A percentile compares a stretch with the other conserved stretches of the same genome.
Evolutionary conservation across 2,888 invertebrate genomes (phyloP).

Genomic region (Metopia argyrocephala): DNA sequence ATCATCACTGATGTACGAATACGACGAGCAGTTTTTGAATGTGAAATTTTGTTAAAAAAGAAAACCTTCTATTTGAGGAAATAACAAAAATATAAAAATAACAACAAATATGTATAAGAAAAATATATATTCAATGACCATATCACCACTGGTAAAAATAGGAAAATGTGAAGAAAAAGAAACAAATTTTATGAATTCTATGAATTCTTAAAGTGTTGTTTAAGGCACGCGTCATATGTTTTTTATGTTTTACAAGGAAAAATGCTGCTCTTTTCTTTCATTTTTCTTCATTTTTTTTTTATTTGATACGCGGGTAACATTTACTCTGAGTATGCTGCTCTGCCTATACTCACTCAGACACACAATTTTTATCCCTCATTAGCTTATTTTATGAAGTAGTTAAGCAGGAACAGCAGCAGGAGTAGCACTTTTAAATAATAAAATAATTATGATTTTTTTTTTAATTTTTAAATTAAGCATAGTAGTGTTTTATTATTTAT

Average conservation of each 20-base stretch:
- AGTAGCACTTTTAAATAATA: neutral
- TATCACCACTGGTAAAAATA: no score
- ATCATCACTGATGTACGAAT: no score
- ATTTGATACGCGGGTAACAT: no score
- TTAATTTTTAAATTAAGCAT: neutral
- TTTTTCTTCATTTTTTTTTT: no score
- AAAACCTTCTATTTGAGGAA: neutral
- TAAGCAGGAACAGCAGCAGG: neutral
- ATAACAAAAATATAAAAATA: neutral
- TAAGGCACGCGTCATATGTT: constrained; percentile 60
- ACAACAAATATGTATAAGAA: neutral
- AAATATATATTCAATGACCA: neutral
- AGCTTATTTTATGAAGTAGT: no score
- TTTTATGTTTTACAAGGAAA: constrained; percentile 54
- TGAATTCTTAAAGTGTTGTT: constrained; percentile 42
- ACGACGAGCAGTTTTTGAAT: no score
- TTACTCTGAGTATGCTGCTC: no score
- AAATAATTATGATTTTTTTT: neutral
- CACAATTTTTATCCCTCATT: neutral
- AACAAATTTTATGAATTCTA: constrained; percentile 30
- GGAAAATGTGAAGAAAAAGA: neutral
- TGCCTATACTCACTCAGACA: no score
- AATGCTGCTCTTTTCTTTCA: neutral
- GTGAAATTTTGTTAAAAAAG: no score
- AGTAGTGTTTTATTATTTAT: no score